Evolutionary conservation across 2,113 vertebrate species (phyloP).

Genomic region (Peromyscus maniculatus): DNA sequence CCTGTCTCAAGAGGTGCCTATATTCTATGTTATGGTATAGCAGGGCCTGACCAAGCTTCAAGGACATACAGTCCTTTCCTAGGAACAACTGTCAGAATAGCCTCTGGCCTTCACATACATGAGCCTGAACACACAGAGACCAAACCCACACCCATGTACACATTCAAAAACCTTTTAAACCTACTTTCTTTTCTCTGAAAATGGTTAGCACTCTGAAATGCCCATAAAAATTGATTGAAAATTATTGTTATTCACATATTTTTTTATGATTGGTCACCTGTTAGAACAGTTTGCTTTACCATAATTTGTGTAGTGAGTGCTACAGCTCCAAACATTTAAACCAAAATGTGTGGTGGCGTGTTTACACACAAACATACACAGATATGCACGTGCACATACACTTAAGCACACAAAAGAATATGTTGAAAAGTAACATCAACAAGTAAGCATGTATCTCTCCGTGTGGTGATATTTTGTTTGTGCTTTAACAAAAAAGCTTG

Average conservation of each 20-base stretch:
- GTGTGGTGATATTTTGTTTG: neutral
- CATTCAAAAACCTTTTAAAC: neutral
- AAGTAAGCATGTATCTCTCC: neutral
- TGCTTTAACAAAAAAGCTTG: too few species aligned
- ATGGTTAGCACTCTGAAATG: neutral
- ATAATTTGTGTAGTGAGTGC: neutral
- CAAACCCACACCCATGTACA: neutral
- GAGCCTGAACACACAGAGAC: neutral
- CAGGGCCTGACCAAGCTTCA: neutral
- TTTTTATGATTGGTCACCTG: neutral
- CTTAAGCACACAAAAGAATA: neutral
- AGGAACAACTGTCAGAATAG: neutral
- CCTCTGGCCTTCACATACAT: neutral
- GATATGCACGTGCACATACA: neutral
- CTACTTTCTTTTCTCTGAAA: neutral
- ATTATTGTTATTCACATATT: neutral
- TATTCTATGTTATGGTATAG: neutral
- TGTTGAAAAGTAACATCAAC: neutral
- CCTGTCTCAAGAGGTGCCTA: neutral
- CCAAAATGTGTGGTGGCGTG: neutral
- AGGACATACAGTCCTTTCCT: neutral
- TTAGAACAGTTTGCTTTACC: neutral
- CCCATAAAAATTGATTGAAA: neutral
- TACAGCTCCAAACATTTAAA: constrained; percentile 2
- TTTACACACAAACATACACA: neutral